Base-by-base conservation (phyloP, 2,888 invertebrate species). In the Tipula unca region DNA sequence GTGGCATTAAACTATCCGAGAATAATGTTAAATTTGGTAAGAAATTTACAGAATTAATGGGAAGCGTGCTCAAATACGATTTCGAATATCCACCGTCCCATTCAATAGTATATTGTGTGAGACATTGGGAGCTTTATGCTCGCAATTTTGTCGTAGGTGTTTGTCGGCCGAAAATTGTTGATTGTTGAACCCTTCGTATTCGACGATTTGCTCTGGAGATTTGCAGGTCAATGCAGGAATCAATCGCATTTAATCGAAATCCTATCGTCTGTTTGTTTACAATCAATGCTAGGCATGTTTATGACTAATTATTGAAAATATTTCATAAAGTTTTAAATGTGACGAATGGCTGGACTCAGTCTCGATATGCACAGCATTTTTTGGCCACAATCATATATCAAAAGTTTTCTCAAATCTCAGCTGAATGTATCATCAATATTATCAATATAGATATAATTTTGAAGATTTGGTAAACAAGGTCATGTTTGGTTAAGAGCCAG, bases 361-460 rank as follows among this genome's bases (percentile, higher is more conserved):
- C 97, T 20, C 93, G 97, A 92, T 96, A 96, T 89, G 96, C 96
- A 0, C 96, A 97, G 89, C 96, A 96, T 88, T 92, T 92, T 85
- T 91, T 96, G 29, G 95, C 95, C 0, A 93, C 94, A 0, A 91
- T 91, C 5, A 93, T 96, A 39, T 93, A 95, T 88, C 91, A 92
- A 32, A 92, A 92, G 83, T 90, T 96, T 36, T 92, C 95, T 87
- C 93, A 95, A 86, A 93, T 96, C 87, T 94, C 95, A 0, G 96
- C 95, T 0, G 96, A 96, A 90, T 93, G 94, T 14, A 92, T 92
- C n/a, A n/a, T n/a, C n/a, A n/a, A n/a, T 85, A 91, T 96, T 0
- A 91, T 92, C n/a, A n/a, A 87, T 92, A 91, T 86, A 90, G 92
- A 0, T 89, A 92, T 29, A 91, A 92, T 83, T 93, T 92, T 90